phyloP scores from a whole-genome alignment of 2,797 vertebrate genomes.

The Craterocephalus amniculus region DNA sequence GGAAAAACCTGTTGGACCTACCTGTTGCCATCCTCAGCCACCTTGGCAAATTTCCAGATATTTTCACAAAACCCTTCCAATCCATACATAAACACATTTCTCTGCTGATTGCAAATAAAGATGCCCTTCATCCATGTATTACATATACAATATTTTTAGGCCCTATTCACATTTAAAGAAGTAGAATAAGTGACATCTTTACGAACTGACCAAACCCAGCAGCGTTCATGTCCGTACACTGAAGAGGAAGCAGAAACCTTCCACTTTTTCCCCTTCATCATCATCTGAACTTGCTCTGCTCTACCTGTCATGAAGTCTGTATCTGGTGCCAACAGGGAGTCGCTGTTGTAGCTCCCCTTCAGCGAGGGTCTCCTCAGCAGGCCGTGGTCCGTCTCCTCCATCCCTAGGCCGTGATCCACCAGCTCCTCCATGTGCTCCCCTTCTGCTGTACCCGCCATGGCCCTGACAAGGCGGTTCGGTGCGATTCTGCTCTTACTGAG shows the following conservation, averaged over 20 bases:
- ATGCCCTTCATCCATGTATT: not conserved
- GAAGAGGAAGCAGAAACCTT: not conserved
- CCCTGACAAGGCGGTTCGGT: constrained; percentile 1
- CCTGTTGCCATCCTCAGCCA: not conserved
- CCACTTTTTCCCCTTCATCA: not conserved
- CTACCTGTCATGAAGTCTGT: constrained; percentile 82
- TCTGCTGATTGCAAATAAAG: not conserved
- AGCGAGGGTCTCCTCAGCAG: constrained; percentile 63
- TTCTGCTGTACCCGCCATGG: constrained; percentile 36
- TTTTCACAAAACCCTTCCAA: not conserved
- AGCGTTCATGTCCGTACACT: not conserved
- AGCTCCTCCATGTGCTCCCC: constrained; percentile 69
- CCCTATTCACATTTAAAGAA: not conserved
- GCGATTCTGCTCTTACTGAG: constrained; percentile 15
- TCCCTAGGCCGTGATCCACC: constrained; percentile 70
- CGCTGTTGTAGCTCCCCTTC: constrained; percentile 70
- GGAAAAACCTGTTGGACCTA: constrained; percentile 11
- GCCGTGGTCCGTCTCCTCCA: constrained; percentile 64
- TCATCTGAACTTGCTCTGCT: not conserved
- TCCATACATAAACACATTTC: not conserved
- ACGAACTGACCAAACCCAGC: not conserved
- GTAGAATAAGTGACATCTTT: too few relatives aligned
- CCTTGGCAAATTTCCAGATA: not conserved
- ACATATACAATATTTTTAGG: fast-evolving
- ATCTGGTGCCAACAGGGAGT: constrained; percentile 76